These are phyloP conservation scores for Amazona vittata DNA, from an alignment of 2,113 vertebrate genomes.

Conservation along the genomic window DNA sequence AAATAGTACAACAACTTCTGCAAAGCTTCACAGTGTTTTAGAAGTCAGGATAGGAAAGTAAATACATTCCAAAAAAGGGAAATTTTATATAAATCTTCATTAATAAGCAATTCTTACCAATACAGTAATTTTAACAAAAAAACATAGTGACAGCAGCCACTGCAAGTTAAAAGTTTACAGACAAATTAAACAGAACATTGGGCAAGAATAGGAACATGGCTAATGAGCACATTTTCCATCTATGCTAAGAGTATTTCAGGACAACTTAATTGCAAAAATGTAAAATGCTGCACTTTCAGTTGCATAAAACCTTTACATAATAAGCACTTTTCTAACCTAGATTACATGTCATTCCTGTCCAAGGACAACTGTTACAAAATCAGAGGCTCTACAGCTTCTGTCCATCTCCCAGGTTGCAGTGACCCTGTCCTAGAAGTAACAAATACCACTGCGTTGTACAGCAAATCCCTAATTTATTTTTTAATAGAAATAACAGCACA, in stretches of 20 bases:
- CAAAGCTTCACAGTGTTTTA: not conserved
- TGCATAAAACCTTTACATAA: conserved; percentile 25
- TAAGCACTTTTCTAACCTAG: not conserved
- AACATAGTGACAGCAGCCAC: not conserved
- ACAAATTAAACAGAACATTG: not conserved
- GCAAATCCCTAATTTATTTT: not conserved
- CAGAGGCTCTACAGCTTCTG: not conserved
- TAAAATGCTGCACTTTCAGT: not conserved
- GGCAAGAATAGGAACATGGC: not conserved
- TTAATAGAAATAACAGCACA: not conserved
- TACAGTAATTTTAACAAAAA: not conserved
- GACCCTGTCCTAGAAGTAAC: not conserved
- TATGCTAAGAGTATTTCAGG: conserved; percentile 25
- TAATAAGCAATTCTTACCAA: not conserved
- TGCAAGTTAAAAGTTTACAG: not conserved
- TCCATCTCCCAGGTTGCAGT: not conserved
- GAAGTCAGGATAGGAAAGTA: fast-evolving
- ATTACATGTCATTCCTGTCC: not conserved
- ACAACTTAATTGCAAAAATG: conserved; percentile 19
- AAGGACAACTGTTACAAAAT: not conserved
- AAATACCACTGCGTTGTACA: not conserved
- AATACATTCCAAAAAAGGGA: not conserved
- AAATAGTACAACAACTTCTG: not conserved
- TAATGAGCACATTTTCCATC: conserved; percentile 46
- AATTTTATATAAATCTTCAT: not conserved